Evolutionary conservation across 2,797 vertebrate genomes (phyloP), one percentile per base, ranked within the genome.

Genomic region (Pampus argenteus): DNA sequence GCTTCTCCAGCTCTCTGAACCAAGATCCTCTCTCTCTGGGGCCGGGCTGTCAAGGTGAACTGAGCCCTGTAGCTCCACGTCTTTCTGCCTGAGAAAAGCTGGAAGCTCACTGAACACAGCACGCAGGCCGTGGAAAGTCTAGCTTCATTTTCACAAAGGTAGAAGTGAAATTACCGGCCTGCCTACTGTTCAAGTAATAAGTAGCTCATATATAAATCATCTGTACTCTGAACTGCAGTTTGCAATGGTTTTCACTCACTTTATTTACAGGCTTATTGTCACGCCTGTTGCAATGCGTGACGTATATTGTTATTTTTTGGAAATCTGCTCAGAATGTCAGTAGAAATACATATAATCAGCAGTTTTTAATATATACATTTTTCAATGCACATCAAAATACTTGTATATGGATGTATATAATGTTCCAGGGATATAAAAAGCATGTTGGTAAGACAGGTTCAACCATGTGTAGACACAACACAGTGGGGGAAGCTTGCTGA

Each of bases 31-130:
- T 62, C 72, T 91, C 86, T 90, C 81, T 65, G 50, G 86, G 76
- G 86, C 57, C 26, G 63, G 50, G 61, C 85, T 88, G 85, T 90
- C 88, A 85, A 82, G 81, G 79, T 81, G 87, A 86, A 70, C 76
- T 78, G 76, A 82, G 81, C 67, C 73, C 25, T 14, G 13, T 18
- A 26, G 70, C 83, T 77, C 60, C 1, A n/a, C 29, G 58, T 64
- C 67, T 62, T 48, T 70, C 73, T 68, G 58, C 70, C 71, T 79
- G 66, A 82, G 73, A 76, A 76, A 79, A 81, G 20, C 71, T 65
- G 22, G 49, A 76, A 51, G 64, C 48, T 69, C 52, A 60, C 13
- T 63, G 75, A 82, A 64, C 72, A 68, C 26, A 71, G 50, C 25
- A 4, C 45, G 66, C 62, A 20, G 49, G 54, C 20, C 51, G n/a